These are phyloP conservation scores for Harpagus bidentatus DNA, from an alignment of 2,113 vertebrate genomes.

Conservation along the genomic window DNA sequence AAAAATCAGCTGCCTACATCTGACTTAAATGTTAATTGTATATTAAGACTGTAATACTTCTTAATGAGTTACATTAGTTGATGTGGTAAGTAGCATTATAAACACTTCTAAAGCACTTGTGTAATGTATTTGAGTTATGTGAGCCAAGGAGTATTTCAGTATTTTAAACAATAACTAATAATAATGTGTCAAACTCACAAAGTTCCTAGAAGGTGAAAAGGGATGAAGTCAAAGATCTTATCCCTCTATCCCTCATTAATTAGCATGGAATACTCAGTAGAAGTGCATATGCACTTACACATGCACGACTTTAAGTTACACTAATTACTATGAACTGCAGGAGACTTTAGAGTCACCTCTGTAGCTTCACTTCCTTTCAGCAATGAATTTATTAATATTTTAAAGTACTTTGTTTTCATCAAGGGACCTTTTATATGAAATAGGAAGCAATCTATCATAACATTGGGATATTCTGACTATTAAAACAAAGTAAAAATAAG, in stretches of 20 bases:
- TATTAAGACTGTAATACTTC: not conserved
- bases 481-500: not conserved
- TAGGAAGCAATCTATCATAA: not conserved
- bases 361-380: not conserved
- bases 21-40: not conserved
- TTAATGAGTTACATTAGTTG: not conserved
- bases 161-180: not conserved
- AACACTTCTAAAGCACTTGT: not conserved
- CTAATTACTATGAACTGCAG: not conserved
- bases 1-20: not conserved
- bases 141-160: not conserved
- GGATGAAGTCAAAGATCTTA: not conserved
- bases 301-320: not conserved
- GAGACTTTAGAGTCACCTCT: not conserved
- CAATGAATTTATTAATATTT: not conserved
- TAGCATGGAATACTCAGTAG: not conserved
- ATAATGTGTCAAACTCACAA: not conserved
- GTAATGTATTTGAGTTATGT: not conserved
- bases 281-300: not conserved
- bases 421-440: not conserved
- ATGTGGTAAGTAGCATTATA: not conserved
- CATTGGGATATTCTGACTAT: not conserved
- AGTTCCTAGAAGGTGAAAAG: not conserved
- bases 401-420: not conserved
- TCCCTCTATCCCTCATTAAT: not conserved